Conservation (phyloP, 1,140 invertebrate genomes). For the Globodera ellingtonae region DNA sequence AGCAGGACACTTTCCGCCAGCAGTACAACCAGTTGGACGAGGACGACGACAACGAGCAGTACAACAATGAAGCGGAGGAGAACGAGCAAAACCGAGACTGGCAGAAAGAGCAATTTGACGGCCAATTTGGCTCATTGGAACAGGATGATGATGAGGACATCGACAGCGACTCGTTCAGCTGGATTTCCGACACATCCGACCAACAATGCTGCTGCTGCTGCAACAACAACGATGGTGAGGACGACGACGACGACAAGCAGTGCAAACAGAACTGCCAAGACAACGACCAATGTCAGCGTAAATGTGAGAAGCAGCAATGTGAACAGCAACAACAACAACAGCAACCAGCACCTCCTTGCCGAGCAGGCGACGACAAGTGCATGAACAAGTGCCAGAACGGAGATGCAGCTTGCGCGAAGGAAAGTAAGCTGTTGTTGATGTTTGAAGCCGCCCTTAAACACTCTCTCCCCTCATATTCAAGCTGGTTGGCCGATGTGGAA, state of each 20-base stretch:
- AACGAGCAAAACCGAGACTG: neutral
- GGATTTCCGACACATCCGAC: no score
- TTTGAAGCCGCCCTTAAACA: neutral
- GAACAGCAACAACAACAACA: neutral
- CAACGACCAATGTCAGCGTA: neutral
- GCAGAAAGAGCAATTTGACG: slow-evolving; percentile 20
- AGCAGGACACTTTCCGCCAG: neutral
- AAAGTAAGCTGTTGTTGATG: neutral
- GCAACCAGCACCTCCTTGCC: neutral
- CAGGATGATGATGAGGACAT: no score
- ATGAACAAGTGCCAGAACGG: no score
- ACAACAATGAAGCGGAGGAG: slow-evolving; percentile 16
- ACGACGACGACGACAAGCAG: neutral
- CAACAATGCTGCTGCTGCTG: neutral
- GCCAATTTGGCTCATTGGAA: neutral
- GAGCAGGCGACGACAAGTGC: no score
- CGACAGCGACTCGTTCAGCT: no score
- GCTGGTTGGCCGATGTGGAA: slow-evolving; percentile 12
- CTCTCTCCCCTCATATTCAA: neutral
- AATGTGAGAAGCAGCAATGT: neutral
- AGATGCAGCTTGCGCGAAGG: no score
- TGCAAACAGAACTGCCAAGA: neutral
- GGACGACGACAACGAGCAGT: neutral
- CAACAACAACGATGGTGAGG: neutral
- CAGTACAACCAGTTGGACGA: neutral